phyloP scores from a whole-genome alignment of 2,113 vertebrate genomes.

The Pterocles burchelli region DNA sequence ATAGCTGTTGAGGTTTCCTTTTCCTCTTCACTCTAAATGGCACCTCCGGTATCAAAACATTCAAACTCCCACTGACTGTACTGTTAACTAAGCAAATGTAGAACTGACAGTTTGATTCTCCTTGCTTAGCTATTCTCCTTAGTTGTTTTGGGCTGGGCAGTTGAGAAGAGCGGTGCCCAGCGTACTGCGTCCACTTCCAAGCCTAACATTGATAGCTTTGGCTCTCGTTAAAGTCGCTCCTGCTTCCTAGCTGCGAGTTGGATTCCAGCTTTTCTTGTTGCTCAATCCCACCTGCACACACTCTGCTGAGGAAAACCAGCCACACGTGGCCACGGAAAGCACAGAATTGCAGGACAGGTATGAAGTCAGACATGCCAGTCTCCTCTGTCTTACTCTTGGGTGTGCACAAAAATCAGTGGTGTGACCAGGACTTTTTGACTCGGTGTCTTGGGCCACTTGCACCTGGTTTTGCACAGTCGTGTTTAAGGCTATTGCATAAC shows the following conservation, averaged over 20 bases:
- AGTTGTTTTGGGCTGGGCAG: background rate
- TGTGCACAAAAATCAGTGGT: background rate
- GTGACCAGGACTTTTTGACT: background rate
- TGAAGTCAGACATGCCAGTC: background rate
- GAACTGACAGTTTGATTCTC: background rate
- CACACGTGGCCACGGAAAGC: rapidly evolving
- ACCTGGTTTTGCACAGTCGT: background rate
- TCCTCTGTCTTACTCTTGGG: background rate
- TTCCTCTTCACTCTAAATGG: background rate
- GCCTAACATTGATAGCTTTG: background rate
- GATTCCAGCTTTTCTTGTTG: background rate
- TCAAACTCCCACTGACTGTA: background rate
- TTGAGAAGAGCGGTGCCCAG: background rate
- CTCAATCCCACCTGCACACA: background rate
- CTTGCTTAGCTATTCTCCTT: background rate
- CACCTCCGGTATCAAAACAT: background rate
- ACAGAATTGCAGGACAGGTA: background rate
- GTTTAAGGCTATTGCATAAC: background rate
- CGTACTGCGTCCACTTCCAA: background rate
- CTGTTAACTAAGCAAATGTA: background rate
- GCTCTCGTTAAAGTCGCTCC: background rate
- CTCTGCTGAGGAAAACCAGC: background rate
- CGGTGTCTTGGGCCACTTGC: background rate
- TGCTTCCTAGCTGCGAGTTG: background rate
- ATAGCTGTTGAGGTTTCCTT: background rate